Base-by-base conservation (phyloP, 2,888 invertebrate species). In the Arctia plantaginis region DNA sequence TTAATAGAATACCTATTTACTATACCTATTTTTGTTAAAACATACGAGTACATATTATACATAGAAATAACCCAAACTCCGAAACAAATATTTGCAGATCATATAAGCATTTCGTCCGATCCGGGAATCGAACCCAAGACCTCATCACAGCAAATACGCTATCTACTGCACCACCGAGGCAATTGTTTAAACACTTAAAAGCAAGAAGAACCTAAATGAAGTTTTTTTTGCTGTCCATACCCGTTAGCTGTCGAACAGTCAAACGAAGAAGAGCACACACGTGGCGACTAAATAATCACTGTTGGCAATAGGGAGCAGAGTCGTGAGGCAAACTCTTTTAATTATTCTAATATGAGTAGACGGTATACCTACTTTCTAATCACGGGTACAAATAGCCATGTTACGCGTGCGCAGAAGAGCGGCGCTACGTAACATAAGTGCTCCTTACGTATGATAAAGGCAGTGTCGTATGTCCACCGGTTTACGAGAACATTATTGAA, bases 291-390 rank as follows among this genome's bases (percentile, higher is more conserved):
- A 84, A 86, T 88, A 86, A 89, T 89, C 88, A 86, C 83, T 75
- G 80, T 76, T 74, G 77, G 82, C 79, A 80, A 73, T 84, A 89
- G 80, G 87, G 89, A 83, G 80, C 90, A 90, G 55, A 92, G 84
- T 93, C 93, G 93, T 93, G 93, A 88, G 79, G 89, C 91, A 89
- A 87, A 80, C 83, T 77, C 84, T 91, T 92, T 91, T 93, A 94
- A 94, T 94, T 94, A 93, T 90, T 90, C 87, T 87, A 88, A 90
- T 91, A 87, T 87, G 86, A 85, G 85, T 80, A 85, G 87, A 85
- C 85, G 66, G 82, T 83, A 81, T 85, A 81, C 62, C 18, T 85
- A 90, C 94, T 94, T 94, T 94, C 94, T 93, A 94, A 90, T 93
- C 93, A 93, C 92, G 93, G 89, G 85, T 83, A 78, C 79, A 70